Evolutionary conservation across 1,140 invertebrate genomes (phyloP), one percentile per base, ranked within the genome.

Genomic region (Drosophila mauritiana): DNA sequence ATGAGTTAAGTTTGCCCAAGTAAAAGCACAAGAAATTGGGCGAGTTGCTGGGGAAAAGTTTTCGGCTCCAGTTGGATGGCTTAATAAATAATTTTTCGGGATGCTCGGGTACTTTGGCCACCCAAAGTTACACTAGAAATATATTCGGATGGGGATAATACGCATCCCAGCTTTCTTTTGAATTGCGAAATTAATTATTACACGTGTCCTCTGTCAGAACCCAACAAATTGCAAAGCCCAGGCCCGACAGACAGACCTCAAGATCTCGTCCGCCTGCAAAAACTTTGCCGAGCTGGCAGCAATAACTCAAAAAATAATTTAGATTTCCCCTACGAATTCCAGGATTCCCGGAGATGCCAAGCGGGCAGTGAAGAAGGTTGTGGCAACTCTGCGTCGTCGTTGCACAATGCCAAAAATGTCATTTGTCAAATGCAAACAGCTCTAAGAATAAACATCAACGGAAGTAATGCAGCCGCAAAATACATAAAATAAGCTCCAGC

Each of bases 401-500:
- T 86, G 79, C 75, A 83, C 84, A 88, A 89, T 77, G 83, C 79
- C 84, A 86, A 89, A 86, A 86, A 86, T 88, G 83, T 89, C 83
- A 86, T 86, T 86, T 86, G 84, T 86, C 79, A 86, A 86, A 89
- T 83, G 84, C 83, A 86, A 86, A 86, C 83, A 86, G 83, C 84
- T 70, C 67, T 77, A 88, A 86, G 84, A 88, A 86, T 86, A 86
- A 86, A 86, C 82, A 86, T 86, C 82, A 86, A 86, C 82, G 82
- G 82, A 86, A 86, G 82, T 86, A 86, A 86, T 86, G 82, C 83
- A 86, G 82, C 82, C 82, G 79, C 82, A 86, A 82, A 86, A 86
- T 86, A 86, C 84, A 86, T 86, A 86, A 83, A 88, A 86, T 83
- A 86, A 88, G 74, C 79, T 58, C 61, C 81, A 63, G 37, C 64